phyloP scores from a whole-genome alignment of 2,888 invertebrate genomes.

The Daptonema setosum region DNA sequence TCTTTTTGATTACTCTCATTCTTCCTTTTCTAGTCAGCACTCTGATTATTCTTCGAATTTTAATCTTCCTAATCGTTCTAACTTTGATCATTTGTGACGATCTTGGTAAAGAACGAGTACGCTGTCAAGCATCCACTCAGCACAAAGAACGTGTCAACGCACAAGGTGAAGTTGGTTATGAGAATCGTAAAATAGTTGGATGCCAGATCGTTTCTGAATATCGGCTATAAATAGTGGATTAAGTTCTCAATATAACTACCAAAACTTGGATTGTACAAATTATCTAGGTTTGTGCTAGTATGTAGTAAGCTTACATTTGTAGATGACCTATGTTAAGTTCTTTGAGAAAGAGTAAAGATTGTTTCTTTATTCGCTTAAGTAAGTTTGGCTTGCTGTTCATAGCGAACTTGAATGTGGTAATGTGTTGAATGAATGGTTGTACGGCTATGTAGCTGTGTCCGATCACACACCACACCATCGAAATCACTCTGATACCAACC shows the following conservation, averaged over 20 bases:
- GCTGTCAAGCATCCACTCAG: slow-evolving; percentile 22
- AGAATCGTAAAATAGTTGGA: slow-evolving; percentile 22
- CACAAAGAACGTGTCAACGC: slow-evolving; percentile 21
- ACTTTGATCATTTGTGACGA: slow-evolving; percentile 26
- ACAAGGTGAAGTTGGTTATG: slow-evolving; percentile 26
- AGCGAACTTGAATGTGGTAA: too few relatives aligned
- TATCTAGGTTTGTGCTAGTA: too few relatives aligned
- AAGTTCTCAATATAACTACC: too few relatives aligned
- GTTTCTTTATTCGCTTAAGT: too few relatives aligned
- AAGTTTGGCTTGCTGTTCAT: too few relatives aligned
- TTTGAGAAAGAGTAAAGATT: too few relatives aligned
- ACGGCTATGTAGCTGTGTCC: slow-evolving; percentile 26
- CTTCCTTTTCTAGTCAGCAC: background rate
- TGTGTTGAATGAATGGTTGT: slow-evolving; percentile 8
- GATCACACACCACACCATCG: slow-evolving; percentile 25
- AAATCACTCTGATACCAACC: slow-evolving; percentile 21
- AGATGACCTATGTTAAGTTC: too few relatives aligned
- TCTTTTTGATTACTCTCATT: background rate
- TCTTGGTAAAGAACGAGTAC: slow-evolving; percentile 23
- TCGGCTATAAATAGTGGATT: too few relatives aligned
- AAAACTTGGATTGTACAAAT: too few relatives aligned
- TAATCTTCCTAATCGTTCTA: too few relatives aligned
- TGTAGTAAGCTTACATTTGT: too few relatives aligned
- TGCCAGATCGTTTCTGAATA: slow-evolving; percentile 21
- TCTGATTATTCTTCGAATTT: too few relatives aligned